phyloP scores from a whole-genome alignment of 2,888 invertebrate species.

The Apoda limacodes region DNA sequence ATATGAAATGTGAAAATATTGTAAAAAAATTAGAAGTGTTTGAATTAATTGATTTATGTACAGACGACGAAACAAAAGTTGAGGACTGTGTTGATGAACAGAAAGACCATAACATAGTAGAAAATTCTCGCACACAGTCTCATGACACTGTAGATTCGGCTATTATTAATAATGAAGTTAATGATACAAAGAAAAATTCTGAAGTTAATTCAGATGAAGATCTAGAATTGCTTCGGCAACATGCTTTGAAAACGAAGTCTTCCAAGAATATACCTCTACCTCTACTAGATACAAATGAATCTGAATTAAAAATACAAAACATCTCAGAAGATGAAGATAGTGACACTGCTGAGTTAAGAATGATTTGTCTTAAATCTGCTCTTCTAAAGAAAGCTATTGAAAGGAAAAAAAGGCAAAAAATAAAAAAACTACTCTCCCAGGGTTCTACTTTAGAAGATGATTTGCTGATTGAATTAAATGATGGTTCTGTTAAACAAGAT shows the following conservation, averaged over 20 bases:
- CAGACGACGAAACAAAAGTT: slow-evolving; percentile 27
- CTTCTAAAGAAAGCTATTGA: slow-evolving; percentile 74
- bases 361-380: slow-evolving; percentile 77
- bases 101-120: too few relatives aligned
- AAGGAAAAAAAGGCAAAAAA: slow-evolving; percentile 59
- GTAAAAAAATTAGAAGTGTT: too few relatives aligned
- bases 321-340: slow-evolving; percentile 69
- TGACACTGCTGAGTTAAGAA: slow-evolving; percentile 72
- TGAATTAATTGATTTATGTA: slow-evolving; percentile 33
- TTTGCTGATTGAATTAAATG: slow-evolving; percentile 26
- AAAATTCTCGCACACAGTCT: too few relatives aligned
- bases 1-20: slow-evolving; percentile 12
- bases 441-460: slow-evolving; percentile 41
- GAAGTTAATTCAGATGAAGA: slow-evolving; percentile 56
- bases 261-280: slow-evolving; percentile 1
- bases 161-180: slow-evolving; percentile 13
- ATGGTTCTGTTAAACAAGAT: slow-evolving; percentile 27
- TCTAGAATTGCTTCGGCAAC: slow-evolving; percentile 49
- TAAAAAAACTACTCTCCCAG: slow-evolving; percentile 45
- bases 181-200: slow-evolving; percentile 18
- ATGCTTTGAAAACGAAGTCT: slow-evolving; percentile 56
- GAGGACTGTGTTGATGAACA: slow-evolving; percentile 13
- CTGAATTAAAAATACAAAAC: too few relatives aligned
- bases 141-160: slow-evolving; percentile 27
- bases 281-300: too few relatives aligned